Evolutionary conservation across 2,113 vertebrate species (phyloP).

Genomic region (Serilophus lunatus): DNA sequence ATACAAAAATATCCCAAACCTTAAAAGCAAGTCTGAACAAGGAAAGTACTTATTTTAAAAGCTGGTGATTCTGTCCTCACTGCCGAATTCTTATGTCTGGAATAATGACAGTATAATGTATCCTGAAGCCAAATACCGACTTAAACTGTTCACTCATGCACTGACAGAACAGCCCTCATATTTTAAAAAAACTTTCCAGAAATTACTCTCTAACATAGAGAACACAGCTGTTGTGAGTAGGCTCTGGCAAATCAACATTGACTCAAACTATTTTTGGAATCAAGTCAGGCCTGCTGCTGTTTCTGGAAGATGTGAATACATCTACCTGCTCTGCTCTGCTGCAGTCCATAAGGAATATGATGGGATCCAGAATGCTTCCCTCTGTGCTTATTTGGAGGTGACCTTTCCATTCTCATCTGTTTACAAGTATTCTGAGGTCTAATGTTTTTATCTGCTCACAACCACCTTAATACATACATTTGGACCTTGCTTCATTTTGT

Average conservation of each 20-base stretch:
- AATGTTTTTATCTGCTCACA: background rate
- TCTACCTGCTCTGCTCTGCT: slow-evolving; percentile 11
- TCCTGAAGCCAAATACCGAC: background rate
- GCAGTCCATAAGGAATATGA: background rate
- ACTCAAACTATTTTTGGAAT: slow-evolving; percentile 50
- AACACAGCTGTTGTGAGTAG: slow-evolving; percentile 48
- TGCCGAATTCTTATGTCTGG: background rate
- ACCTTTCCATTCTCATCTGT: background rate
- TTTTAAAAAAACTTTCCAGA: background rate
- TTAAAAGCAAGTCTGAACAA: slow-evolving; percentile 7
- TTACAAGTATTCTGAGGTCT: background rate
- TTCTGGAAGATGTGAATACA: slow-evolving; percentile 16
- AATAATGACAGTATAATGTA: background rate
- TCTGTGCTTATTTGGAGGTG: slow-evolving; percentile 7
- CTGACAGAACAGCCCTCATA: background rate
- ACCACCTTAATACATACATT: background rate
- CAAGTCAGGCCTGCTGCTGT: slow-evolving; percentile 37
- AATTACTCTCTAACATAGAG: background rate
- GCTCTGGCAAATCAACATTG: slow-evolving; percentile 49
- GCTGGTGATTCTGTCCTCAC: background rate
- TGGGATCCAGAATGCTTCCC: background rate
- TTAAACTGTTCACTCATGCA: background rate
- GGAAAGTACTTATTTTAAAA: background rate
- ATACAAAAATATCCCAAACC: background rate
- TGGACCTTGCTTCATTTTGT: background rate